phyloP scores from a whole-genome alignment of 64 coral and sea anemone species.

The Porites australiensis region DNA sequence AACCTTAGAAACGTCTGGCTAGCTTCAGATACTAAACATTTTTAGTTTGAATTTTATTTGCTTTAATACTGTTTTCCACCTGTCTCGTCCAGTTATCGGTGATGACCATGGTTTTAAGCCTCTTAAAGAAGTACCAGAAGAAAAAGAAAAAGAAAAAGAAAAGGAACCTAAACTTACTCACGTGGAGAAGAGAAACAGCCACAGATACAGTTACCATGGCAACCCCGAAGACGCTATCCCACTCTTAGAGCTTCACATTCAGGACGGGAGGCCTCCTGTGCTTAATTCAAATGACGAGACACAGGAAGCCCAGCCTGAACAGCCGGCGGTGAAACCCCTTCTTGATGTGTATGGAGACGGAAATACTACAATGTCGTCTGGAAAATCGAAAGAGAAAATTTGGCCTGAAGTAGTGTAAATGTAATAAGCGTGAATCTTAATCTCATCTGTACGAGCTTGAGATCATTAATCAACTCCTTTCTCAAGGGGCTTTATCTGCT shows the following conservation, averaged over 20 bases:
- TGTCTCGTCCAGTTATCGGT: background rate
- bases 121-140: constrained; percentile 1
- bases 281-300: background rate
- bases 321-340: background rate
- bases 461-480: too few relatives aligned
- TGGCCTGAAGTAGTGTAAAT: background rate
- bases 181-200: background rate
- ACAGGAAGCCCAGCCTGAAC: background rate
- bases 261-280: background rate
- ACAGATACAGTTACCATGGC: background rate
- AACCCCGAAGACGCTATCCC: constrained; percentile 21
- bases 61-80: background rate
- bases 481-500: too few relatives aligned
- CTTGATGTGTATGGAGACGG: background rate
- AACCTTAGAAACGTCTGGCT: too few relatives aligned
- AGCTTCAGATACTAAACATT: too few relatives aligned
- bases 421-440: background rate
- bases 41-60: background rate
- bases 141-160: background rate
- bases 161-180: background rate
- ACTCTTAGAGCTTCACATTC: constrained; percentile 12
- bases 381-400: background rate
- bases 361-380: background rate
- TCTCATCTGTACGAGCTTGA: background rate
- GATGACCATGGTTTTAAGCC: constrained; percentile 1